Evolutionary conservation across 1,140 invertebrate species (phyloP).

Genomic region (Brachionus koreanus): DNA sequence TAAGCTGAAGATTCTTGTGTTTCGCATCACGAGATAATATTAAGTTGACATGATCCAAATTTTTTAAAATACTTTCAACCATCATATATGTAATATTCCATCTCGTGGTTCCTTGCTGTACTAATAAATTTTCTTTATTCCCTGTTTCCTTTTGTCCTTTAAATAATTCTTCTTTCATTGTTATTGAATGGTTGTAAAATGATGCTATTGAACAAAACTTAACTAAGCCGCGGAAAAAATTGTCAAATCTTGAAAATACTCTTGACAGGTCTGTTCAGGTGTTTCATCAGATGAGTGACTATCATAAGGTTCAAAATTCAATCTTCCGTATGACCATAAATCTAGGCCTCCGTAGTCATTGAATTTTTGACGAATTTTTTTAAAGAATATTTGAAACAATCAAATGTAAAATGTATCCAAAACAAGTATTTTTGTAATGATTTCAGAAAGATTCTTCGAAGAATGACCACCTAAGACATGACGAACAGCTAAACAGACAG

Average conservation of each 20-base stretch:
- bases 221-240: neutral
- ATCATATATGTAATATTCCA: neutral
- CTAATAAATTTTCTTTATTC: neutral
- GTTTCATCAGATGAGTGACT: neutral
- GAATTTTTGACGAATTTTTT: neutral
- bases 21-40: neutral
- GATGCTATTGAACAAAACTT: neutral
- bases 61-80: neutral
- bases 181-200: neutral
- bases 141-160: neutral
- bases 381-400: neutral
- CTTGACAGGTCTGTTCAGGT: neutral
- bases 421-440: neutral
- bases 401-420: conserved; percentile 5
- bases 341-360: neutral
- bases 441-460: neutral
- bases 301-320: neutral
- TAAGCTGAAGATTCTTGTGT: neutral
- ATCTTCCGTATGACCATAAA: neutral
- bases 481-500: neutral
- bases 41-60: neutral
- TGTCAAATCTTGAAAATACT: neutral
- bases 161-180: neutral
- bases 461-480: neutral
- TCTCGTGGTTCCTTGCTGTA: neutral